Percentiles rank a stretch among this genome's conserved stretches.
Evolutionary conservation across 2,888 invertebrate species (phyloP).

Genomic region (Melinopterus prodromus): DNA sequence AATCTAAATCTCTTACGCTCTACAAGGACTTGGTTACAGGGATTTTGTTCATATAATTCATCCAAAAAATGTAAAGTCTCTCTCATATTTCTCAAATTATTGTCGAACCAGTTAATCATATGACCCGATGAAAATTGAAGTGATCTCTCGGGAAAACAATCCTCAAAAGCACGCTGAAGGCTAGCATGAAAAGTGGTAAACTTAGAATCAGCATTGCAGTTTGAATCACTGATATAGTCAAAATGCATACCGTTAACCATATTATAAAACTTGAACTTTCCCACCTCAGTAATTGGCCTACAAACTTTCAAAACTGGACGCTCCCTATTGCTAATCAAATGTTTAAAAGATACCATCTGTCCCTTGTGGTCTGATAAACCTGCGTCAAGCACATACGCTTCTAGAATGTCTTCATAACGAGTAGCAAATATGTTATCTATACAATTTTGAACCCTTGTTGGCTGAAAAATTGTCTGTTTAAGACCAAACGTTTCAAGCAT

Average conservation of each 20-base stretch:
- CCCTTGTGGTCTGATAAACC: not conserved
- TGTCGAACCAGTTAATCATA: not conserved
- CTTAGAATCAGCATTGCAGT: not conserved
- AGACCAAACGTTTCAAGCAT: not conserved
- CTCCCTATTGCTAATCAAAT: not conserved
- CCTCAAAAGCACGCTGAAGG: not conserved
- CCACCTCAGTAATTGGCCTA: not conserved
- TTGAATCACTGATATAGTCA: not conserved
- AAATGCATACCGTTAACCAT: not conserved
- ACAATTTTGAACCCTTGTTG: not conserved
- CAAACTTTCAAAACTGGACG: not conserved
- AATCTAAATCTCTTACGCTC: not conserved
- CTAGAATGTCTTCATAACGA: not conserved
- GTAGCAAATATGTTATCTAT: not conserved
- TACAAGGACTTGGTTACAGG: not conserved
- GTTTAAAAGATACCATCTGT: not conserved
- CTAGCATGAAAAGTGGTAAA: not conserved
- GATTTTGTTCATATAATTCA: not conserved
- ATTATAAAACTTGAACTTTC: slow-evolving; percentile 4
- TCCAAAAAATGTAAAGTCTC: not conserved
- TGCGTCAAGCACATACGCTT: not conserved
- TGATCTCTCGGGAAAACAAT: not conserved
- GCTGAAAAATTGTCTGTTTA: not conserved
- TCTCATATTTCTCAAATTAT: not conserved
- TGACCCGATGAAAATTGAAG: not conserved